Evolutionary conservation across 2,797 vertebrate species (phyloP), one percentile per base, ranked within the genome.

Genomic region (Arctocebus calabarensis): DNA sequence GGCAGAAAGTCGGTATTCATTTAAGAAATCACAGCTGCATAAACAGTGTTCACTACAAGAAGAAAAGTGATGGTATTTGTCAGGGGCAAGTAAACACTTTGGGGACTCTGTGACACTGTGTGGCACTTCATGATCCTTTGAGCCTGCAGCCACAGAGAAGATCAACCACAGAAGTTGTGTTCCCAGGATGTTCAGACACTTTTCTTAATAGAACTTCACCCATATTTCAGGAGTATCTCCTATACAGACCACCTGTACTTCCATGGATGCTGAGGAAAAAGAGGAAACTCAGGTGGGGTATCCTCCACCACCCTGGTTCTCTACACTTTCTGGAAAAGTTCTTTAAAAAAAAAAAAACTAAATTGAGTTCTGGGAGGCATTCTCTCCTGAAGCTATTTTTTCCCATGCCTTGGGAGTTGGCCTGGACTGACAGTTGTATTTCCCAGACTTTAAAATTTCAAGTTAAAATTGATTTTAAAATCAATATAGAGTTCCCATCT

Each of bases 1-100:
- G 55, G 37, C 82, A 90, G 88, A 97, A 91, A 94, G 74, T 94
- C 88, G 61, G 45, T 59, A 29, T 94, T 87, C 29, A 32, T 81
- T 85, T 92, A 86, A 95, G 83, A 96, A 98, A 95, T 90, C 81
- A 83, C 94, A 97, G 97, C 94, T 83, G 88, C 90, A 82, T 82
- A 97, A 98, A 96, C 23, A 91, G 66, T 37, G 22, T 64, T 96
- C 82, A 68, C 74, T 74, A 88, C 84, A 85, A 92, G 81, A 96
- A 94, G 57, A 84, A 73, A 40, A 97, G 96, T 48, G 74, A 64
- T 43, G 82, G 29, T n/a, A 74, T 92, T 84, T 88, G 37, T 88
- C 62, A 66, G 78, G 45, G 71, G 86, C 85, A 93, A 93, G 32
- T 45, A 88, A 95, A 73, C 59, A 95, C 71, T 81, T 88, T 40